Base-by-base conservation (phyloP, 2,888 invertebrate species). In the Mylabris sibirica region DNA sequence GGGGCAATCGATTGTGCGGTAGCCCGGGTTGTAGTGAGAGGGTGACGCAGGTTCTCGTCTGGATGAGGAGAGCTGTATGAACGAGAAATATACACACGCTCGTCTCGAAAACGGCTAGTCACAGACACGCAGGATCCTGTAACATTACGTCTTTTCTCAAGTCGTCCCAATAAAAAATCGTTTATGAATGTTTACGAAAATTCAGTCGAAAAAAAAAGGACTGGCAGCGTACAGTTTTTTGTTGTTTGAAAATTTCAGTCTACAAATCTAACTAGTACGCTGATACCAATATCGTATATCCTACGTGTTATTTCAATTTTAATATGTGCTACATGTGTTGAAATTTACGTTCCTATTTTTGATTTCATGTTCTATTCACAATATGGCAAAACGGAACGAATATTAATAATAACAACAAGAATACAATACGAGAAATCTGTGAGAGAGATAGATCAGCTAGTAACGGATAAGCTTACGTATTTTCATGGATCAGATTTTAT, bases 1-100 rank as follows among this genome's bases (percentile, higher is more conserved):
- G 70, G 70, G 65, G 67, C 70, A 70, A 70, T 70, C 70, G 70
- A 70, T 70, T 70, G 66, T 70, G 70, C 70, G 63, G 64, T 60
- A 61, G 70, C 67, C 67, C 62, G 67, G 70, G 67, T 30, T 44
- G 66, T 66, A n/a, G n/a, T 53, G 69, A 66, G 64, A 67, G 67
- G 62, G 62, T 67, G 70, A 70, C 66, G 70, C 66, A 64, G 69
- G 62, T 61, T 65, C 67, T 49, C 65, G 57, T 60, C 64, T 57
- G 66, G 59, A 69, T 63, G 65, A 44, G 44, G 65, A 44, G 44
- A 44, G 59, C 57, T 62, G 62, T 59, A 60, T 38, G 49, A 30
- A 60, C 44, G 44, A 6, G 44, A n/a, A 17, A 44, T 8, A 30
- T 8, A 30, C 30, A 30, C 8, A 30, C 30, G 8, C 59, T 57